A percentile compares a stretch with the other conserved stretches of the same genome.
phyloP scores from a whole-genome alignment of 2,797 vertebrate species.

The Vipera ursinii region DNA sequence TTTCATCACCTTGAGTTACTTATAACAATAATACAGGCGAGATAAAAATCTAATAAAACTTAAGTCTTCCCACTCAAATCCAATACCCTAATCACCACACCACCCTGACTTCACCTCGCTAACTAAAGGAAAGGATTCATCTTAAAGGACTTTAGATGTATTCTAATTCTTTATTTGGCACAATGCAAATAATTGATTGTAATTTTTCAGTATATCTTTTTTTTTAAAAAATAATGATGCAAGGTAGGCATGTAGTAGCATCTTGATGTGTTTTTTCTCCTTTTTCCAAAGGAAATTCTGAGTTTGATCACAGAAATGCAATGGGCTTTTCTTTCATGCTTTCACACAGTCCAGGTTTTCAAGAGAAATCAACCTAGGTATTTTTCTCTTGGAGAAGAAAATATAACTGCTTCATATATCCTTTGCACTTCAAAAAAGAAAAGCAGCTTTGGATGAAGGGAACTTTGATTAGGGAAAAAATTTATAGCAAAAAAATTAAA shows the following conservation, averaged over 20 bases:
- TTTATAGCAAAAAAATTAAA: not conserved
- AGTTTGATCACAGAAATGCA: not conserved
- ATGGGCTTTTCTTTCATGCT: not conserved
- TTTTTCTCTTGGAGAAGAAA: not conserved
- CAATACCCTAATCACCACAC: not conserved
- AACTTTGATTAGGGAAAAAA: not conserved
- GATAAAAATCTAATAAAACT: not conserved
- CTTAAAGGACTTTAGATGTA: not conserved
- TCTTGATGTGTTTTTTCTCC: not conserved
- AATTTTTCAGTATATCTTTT: not conserved
- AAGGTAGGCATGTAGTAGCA: not conserved
- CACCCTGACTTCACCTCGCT: not conserved
- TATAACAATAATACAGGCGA: not conserved
- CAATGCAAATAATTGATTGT: not conserved
- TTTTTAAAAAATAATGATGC: not conserved
- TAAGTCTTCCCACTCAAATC: not conserved
- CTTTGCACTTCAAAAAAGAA: not conserved
- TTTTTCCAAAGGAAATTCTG: not conserved
- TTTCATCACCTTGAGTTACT: not conserved
- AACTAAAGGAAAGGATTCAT: not conserved
- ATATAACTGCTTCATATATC: not conserved
- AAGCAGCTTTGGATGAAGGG: not conserved
- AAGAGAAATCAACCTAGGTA: not conserved
- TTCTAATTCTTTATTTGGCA: not conserved
- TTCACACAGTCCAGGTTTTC: not conserved